These are phyloP conservation scores for Ptyas mucosa DNA, from an alignment of 2,113 vertebrate species.

Conservation along the genomic window DNA sequence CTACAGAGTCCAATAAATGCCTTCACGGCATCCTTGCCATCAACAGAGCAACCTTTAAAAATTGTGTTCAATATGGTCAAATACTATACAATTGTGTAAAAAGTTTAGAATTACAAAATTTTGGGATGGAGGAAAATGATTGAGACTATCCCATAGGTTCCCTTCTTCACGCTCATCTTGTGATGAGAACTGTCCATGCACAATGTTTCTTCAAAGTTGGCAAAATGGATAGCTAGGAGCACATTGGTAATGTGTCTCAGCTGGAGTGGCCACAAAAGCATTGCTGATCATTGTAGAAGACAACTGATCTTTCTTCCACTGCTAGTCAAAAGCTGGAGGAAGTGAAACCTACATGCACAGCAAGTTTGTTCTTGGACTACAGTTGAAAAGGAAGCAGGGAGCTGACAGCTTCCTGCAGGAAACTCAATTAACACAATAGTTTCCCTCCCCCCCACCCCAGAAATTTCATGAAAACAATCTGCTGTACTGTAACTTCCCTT, in stretches of 20 bases:
- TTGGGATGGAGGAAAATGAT: not conserved
- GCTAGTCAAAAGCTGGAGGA: not conserved
- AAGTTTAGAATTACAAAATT: not conserved
- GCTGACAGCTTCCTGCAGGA: not conserved
- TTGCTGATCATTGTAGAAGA: not conserved
- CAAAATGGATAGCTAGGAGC: not conserved
- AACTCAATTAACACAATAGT: not conserved
- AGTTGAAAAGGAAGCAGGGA: not conserved
- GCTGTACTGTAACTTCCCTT: not conserved
- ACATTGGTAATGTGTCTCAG: not conserved
- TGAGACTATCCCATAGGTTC: not conserved
- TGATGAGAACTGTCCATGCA: not conserved
- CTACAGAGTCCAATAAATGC: not conserved
- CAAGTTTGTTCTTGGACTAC: not conserved
- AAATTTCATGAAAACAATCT: not conserved
- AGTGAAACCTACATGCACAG: not conserved
- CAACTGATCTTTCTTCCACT: not conserved
- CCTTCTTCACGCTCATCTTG: not conserved
- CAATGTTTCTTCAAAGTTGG: not conserved
- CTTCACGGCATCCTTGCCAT: not conserved
- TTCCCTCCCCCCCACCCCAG: not conserved
- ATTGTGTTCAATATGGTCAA: not conserved
- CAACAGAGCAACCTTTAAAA: not conserved
- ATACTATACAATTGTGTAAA: not conserved
- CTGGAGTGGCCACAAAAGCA: not conserved